Base-by-base conservation (phyloP, 2,888 invertebrate species). In the Sphaerophoria rueppellii region DNA sequence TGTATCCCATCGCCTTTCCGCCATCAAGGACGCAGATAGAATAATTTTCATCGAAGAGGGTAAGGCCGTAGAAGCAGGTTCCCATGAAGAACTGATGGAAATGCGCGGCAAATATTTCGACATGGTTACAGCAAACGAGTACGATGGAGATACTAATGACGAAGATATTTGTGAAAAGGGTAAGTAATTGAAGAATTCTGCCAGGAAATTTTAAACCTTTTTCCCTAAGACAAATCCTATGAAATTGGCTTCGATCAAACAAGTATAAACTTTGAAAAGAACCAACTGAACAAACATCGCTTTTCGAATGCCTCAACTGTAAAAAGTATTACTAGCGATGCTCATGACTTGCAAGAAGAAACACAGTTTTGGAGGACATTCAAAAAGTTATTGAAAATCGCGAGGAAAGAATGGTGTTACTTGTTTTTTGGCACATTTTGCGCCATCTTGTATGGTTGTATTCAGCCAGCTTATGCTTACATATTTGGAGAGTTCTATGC, bases 401-500 rank as follows among this genome's bases (percentile, higher is more conserved):
- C 89, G 86, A 92, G 92, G 71, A 94, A 94, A 0, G 96, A 96
- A 90, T 96, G 95, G 93, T 93, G 93, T 63, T 93, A 93, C 87
- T 94, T 96, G 88, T 72, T 94, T 0, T 89, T 93, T 3, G 95
- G 95, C 4, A 92, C 94, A 5, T 63, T 95, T 0, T 94, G 95
- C 0, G 94, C 96, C 0, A 90, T 94, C 0, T 91, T 94, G 9
- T 95, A 95, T 4, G 96, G 96, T 0, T 93, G 94, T 0, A 94
- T 95, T 0, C 95, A 95, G 88, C 96, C 96, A 0, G 93, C 94
- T n/a, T 96, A 95, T 88, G 95, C 96, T 0, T 92, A 96, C 3
- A 92, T 96, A 4, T 95, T 96, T 88, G 96, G 96, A 7, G 95
- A 96, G 88, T 94, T 96, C 0, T 95, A 95, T 88, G 94, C 94